Evolutionary conservation across 2,113 vertebrate genomes (phyloP), one percentile per base, ranked within the genome.

Genomic region (Ammodytes marinus): DNA sequence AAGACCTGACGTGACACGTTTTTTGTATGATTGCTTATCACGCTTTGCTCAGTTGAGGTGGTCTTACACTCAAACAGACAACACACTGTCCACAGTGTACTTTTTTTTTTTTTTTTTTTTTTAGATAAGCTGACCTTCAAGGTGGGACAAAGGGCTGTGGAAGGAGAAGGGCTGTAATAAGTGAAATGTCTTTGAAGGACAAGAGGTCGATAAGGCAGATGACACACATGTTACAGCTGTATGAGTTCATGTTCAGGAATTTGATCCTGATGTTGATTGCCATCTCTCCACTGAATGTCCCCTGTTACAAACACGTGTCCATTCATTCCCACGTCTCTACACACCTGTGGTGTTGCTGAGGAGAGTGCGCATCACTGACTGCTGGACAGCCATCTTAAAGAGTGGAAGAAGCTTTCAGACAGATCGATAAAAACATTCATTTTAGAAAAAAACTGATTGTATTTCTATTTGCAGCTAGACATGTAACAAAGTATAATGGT

Each of bases 401-500:
- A 55, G 7, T 46, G 13, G 14, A 67, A 40, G 12, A 43, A 55
- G 42, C 57, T 42, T 47, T 71, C 4, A 27, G 15, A 8, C 49
- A 58, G 43, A 50, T 42, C 50, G 27, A 27, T 27, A 27, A 27
- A 27, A 27, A 27, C 27, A 27, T 27, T 27, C 27, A 27, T 27
- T 27, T 27, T 27, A 27, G 27, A 27, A 27, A 27, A 27, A 27
- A 58, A 53, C 43, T 63, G 37, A 43, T 13, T 37, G 4, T 53
- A 1, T 35, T 66, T 49, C 17, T 67, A 66, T 80, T 80, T 67
- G n/a, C 67, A 45, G 43, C 14, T 6, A 55, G n/a, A 43, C 8
- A 10, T 11, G 8, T 4, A 53, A 40, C 37, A 52, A 59, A 43
- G 12, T 55, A 12, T 12, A 60, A 27, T 0, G 50, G 8, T 49